Conservation (phyloP, 2,888 invertebrate species). For the Ischnus inquisitorius region DNA sequence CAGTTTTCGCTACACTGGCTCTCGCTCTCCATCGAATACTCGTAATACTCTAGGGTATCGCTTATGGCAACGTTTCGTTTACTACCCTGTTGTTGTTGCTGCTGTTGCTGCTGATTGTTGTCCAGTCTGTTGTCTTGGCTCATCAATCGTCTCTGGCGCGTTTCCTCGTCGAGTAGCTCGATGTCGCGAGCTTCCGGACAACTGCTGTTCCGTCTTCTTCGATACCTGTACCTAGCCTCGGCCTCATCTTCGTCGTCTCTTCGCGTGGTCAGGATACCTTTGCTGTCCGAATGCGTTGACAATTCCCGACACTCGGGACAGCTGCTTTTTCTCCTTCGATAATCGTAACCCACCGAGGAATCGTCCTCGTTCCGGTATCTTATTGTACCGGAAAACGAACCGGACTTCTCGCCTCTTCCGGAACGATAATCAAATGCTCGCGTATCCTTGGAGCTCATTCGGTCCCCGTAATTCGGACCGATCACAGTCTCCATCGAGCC, state of each 20-base stretch:
- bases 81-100: slow-evolving; percentile 79
- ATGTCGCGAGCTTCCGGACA: slow-evolving; percentile 78
- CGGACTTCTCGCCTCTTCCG: slow-evolving; percentile 55
- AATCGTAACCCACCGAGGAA: slow-evolving; percentile 39
- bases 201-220: slow-evolving; percentile 79
- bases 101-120: slow-evolving; percentile 73
- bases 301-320: slow-evolving; percentile 79
- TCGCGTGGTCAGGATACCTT: slow-evolving; percentile 5
- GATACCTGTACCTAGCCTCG: slow-evolving; percentile 71
- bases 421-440: slow-evolving; percentile 1
- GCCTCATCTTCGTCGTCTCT: slow-evolving; percentile 74
- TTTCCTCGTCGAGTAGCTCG: slow-evolving; percentile 82
- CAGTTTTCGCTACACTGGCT: slow-evolving; percentile 85
- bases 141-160: slow-evolving; percentile 6
- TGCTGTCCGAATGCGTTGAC: slow-evolving; percentile 13
- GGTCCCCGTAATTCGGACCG: slow-evolving; percentile 74
- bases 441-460: slow-evolving; percentile 50
- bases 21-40: slow-evolving; percentile 85
- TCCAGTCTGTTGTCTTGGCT: slow-evolving; percentile 55
- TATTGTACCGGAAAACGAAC: slow-evolving; percentile 66
- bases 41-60: slow-evolving; percentile 85
- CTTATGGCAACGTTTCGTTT: slow-evolving; percentile 85
- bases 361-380: slow-evolving; percentile 41
- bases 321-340: slow-evolving; percentile 82
- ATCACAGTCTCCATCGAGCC: slow-evolving; percentile 83